Evolutionary conservation across 1,140 invertebrate genomes (phyloP), one percentile per base, ranked within the genome.

Genomic region (Aphis gossypii): DNA sequence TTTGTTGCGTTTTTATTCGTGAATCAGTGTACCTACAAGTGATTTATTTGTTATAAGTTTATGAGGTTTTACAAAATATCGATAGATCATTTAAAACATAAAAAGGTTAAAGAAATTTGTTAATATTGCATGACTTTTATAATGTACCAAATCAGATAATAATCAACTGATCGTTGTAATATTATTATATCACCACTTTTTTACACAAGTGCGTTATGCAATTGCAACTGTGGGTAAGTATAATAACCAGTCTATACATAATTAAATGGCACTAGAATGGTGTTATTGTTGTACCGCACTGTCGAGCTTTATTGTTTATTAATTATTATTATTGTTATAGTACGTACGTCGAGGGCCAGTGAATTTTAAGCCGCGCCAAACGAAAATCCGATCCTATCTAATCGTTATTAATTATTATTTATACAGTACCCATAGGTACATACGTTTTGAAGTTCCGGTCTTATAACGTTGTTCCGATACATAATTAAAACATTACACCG

Each of bases 121-220:
- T 76, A 76, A 76, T 76, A 76, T 76, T 76, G 60, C 60, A 76
- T 76, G 60, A 76, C 60, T 76, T 35, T 76, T 76, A 76, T 76
- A 76, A 76, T 76, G 60, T 76, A 76, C 14, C 30, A n/a, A 76
- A 76, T 76, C 60, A 76, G 60, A 76, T 76, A 68, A 68, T 68
- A 76, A 76, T n/a, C 14, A 76, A 76, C 60, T n/a, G 30, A n/a
- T 76, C 60, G 60, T n/a, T 76, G 60, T 76, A 76, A 60, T 60
- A 60, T 76, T 68, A n/a, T 68, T n/a, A n/a, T 76, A 76, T n/a
- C 30, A 76, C n/a, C 9, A n/a, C 30, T 30, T n/a, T 35, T 76
- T 76, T 76, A 5, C 14, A 76, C 60, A 76, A 76, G 60, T 76
- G 14, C n/a, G n/a, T 76, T 76, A 76, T 76, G 60, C n/a, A 76